phyloP scores from a whole-genome alignment of 2,888 invertebrate genomes.

The Drosophila histrio region DNA sequence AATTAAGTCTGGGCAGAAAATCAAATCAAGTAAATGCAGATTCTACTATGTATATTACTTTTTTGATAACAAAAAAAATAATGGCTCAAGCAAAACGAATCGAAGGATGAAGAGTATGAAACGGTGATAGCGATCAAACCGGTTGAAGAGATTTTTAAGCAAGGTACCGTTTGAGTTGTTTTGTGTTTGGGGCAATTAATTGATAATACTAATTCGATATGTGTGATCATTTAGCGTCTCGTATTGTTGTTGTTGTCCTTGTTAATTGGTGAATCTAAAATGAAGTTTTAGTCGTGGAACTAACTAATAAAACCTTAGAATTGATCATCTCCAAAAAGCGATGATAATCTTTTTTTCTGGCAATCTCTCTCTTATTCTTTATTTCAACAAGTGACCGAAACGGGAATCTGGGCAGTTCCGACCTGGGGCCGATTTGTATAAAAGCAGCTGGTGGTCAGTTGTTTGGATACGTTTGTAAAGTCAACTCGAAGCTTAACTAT shows the following conservation, averaged over 20 bases:
- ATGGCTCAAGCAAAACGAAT: not conserved
- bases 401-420: not conserved
- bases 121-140: conserved; percentile 18
- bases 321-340: conserved; percentile 17
- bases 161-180: conserved; percentile 1
- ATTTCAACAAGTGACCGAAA: not conserved
- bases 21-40: not conserved
- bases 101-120: conserved; percentile 4
- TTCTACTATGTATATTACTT: conserved; percentile 4
- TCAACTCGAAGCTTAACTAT: conserved; percentile 47
- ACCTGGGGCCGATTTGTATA: conserved; percentile 45
- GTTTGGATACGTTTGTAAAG: conserved; percentile 51
- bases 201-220: conserved; percentile 34
- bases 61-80: not conserved
- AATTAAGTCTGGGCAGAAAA: conserved; percentile 12
- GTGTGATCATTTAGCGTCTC: conserved; percentile 25
- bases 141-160: conserved; percentile 8
- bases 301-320: conserved; percentile 25
- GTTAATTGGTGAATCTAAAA: conserved; percentile 2
- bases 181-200: conserved; percentile 32
- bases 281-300: conserved; percentile 19
- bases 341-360: conserved; percentile 12
- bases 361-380: not conserved
- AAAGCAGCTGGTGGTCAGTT: conserved; percentile 34
- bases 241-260: conserved; percentile 12